phyloP scores from a whole-genome alignment of 1,140 invertebrate species.

The Caenorhabditis inopinata region DNA sequence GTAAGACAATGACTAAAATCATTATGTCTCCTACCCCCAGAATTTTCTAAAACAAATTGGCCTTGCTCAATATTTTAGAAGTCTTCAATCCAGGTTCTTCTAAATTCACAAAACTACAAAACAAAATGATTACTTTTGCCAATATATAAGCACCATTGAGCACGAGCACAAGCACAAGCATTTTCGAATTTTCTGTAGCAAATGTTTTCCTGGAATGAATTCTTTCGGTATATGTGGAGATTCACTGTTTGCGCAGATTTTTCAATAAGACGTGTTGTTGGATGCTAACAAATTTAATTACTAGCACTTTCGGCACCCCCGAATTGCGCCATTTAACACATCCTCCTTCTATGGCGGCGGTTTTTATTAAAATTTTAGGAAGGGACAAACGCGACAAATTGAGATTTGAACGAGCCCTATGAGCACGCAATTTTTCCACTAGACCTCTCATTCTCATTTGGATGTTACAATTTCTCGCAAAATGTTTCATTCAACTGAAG shows the following conservation, averaged over 20 bases:
- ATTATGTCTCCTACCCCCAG: background rate
- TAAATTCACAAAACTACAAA: too few species aligned
- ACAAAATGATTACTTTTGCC: too few species aligned
- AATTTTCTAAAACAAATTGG: background rate
- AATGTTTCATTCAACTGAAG: too few species aligned
- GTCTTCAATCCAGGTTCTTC: too few species aligned
- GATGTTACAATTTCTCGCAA: background rate
- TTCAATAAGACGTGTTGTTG: conserved; percentile 29
- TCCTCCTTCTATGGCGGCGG: background rate
- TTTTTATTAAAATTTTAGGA: conserved; percentile 20
- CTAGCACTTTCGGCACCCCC: conserved; percentile 27
- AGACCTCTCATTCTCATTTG: background rate
- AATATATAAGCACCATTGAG: background rate
- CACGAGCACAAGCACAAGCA: too few species aligned
- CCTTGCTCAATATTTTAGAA: too few species aligned
- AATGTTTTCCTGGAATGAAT: background rate
- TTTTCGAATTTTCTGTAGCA: too few species aligned
- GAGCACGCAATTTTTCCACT: conserved; percentile 20
- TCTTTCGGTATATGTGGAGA: background rate
- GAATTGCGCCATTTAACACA: conserved; percentile 26
- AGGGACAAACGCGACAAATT: background rate
- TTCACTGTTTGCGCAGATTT: conserved; percentile 11
- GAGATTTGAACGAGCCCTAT: conserved; percentile 14
- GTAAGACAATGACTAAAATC: conserved; percentile 27
- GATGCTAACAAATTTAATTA: conserved; percentile 34